These are phyloP conservation scores for Euspilapteryx auroguttella DNA, from an alignment of 2,888 invertebrate genomes.

Conservation along the genomic window DNA sequence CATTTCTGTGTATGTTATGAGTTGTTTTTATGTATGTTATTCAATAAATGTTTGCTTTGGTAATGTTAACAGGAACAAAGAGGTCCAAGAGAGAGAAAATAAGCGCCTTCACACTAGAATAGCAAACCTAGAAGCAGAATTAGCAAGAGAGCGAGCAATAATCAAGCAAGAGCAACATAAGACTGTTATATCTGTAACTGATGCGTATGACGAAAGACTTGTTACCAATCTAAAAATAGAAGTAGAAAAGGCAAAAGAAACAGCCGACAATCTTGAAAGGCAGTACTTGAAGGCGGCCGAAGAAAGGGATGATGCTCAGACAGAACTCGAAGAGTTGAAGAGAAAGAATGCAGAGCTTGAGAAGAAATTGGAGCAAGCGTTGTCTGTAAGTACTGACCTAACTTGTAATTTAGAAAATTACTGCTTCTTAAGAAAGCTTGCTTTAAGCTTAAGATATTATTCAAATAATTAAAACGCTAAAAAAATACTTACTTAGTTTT, in stretches of 20 bases:
- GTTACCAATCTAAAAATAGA: conserved; percentile 73
- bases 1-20: too few species aligned
- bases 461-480: too few species aligned
- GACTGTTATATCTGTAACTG: conserved; percentile 54
- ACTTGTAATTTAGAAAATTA: conserved; percentile 1
- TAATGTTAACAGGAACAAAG: conserved; percentile 86
- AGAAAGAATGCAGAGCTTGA: conserved; percentile 77
- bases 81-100: conserved; percentile 83
- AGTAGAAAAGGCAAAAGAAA: conserved; percentile 75
- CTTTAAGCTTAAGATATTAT: too few species aligned
- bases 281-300: conserved; percentile 77
- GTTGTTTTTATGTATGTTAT: background rate
- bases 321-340: conserved; percentile 79
- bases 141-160: conserved; percentile 70
- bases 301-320: conserved; percentile 72
- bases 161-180: conserved; percentile 54
- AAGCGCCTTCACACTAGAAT: conserved; percentile 79
- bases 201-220: conserved; percentile 65
- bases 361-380: conserved; percentile 71
- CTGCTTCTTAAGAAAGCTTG: too few species aligned
- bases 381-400: conserved; percentile 43
- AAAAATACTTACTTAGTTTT: too few species aligned
- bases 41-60: too few species aligned
- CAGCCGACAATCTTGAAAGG: conserved; percentile 78
- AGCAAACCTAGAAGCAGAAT: conserved; percentile 78